Conservation (phyloP, 1,140 invertebrate genomes). For the Ylistrum balloti region DNA sequence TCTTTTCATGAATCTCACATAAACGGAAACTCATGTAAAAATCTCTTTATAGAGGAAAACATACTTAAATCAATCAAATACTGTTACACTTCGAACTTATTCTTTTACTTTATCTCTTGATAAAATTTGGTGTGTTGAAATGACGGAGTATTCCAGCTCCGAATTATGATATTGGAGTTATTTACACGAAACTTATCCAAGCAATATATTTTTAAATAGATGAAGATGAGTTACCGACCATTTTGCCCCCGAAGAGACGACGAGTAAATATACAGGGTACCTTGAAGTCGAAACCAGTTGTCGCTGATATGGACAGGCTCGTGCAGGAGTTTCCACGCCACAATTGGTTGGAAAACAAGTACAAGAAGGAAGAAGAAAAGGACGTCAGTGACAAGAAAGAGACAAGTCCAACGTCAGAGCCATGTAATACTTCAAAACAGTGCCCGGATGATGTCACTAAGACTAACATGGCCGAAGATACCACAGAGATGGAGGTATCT, state of each 20-base stretch:
- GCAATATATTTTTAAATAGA: slow-evolving; percentile 8
- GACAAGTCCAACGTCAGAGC: neutral
- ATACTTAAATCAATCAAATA: too few species aligned
- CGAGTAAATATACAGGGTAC: neutral
- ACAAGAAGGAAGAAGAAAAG: slow-evolving; percentile 46
- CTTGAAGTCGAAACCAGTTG: neutral
- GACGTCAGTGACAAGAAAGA: neutral
- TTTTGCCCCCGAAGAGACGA: slow-evolving; percentile 52
- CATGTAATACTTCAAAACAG: neutral
- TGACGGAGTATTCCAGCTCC: too few species aligned
- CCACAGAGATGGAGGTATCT: neutral
- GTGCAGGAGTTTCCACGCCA: slow-evolving; percentile 55
- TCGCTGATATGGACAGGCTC: slow-evolving; percentile 45
- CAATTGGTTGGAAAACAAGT: slow-evolving; percentile 57
- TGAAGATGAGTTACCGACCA: slow-evolving; percentile 51
- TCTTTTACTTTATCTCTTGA: too few species aligned
- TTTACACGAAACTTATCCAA: too few species aligned
- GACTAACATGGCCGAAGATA: neutral
- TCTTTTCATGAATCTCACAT: too few species aligned
- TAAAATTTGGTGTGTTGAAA: too few species aligned
- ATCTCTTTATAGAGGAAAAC: too few species aligned
- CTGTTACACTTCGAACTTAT: too few species aligned
- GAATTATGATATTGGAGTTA: too few species aligned
- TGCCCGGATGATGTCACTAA: neutral
- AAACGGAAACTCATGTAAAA: too few species aligned